Base-by-base conservation (phyloP, 1,140 invertebrate genomes). In the Nymphalis io region DNA sequence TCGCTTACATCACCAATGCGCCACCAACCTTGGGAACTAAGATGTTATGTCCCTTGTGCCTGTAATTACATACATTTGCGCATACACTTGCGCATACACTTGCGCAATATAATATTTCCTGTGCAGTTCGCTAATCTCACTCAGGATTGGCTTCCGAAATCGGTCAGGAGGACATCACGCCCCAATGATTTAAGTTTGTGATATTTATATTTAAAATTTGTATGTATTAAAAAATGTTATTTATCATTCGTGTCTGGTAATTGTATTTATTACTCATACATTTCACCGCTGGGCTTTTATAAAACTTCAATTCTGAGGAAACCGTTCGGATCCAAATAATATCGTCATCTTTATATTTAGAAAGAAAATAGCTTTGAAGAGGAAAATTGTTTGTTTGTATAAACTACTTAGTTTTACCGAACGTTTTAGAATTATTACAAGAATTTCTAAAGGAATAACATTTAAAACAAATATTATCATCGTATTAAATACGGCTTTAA, bases 341-440 rank as follows among this genome's bases (percentile, higher is more conserved):
- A 55, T 51, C 53, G 40, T 67, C 40, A 51, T 63, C 59, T 60
- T 61, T 68, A 68, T 68, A 68, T 68, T 60, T 68, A 68, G 66
- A 68, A 53, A 60, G 42, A 51, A 53, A 68, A 68, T 40, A 18
- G 27, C 23, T 51, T 21, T 27, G 27, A 15, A 27, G 55, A 3
- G 44, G 12, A 51, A 53, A 60, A 68, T 51, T 51, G 15, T 16
- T 60, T 13, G 64, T 59, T 68, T 68, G 33, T 57, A 60, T 53
- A 60, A 60, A 60, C 18, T 68, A 42, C 55, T 40, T 51, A 44
- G 55, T 39, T 48, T 60, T 53, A 33, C 46, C 15, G n/a, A 18
- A 33, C 23, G 27, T 51, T 48, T 27, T 18, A 23, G 21, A 12
- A 4, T 53, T 53, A 20, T 53, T 12, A 53, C 48, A 12, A 53